Percentiles rank a stretch among this genome's conserved stretches.
Evolutionary conservation across 2,113 vertebrate species (phyloP).

Genomic region (Aegotheles bennettii): DNA sequence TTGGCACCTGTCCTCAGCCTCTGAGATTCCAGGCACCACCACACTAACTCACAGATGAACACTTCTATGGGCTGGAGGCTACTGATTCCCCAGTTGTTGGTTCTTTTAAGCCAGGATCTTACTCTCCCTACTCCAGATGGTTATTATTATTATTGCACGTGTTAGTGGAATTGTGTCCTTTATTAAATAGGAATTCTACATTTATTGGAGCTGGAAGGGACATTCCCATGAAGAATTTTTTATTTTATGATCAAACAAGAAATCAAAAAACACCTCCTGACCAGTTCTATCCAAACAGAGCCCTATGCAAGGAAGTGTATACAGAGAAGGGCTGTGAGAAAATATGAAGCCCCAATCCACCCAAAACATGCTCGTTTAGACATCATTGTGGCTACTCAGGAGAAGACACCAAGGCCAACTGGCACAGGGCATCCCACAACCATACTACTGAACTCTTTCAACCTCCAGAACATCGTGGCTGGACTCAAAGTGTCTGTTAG

Average conservation of each 20-base stretch:
- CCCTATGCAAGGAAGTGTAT: background rate
- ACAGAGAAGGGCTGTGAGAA: background rate
- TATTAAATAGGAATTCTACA: background rate
- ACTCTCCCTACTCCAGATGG: background rate
- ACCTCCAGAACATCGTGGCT: background rate
- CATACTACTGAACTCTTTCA: background rate
- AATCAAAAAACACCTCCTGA: background rate
- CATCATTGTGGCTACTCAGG: background rate
- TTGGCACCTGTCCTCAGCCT: background rate
- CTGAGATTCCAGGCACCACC: background rate
- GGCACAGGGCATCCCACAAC: background rate
- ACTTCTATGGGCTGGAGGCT: background rate
- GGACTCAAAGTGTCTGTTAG: background rate
- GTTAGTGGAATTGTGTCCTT: background rate
- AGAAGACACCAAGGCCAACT: background rate
- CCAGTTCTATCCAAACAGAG: rapidly evolving
- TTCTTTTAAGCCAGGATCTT: background rate
- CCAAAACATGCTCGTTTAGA: background rate
- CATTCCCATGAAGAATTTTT: background rate
- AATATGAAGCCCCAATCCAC: background rate
- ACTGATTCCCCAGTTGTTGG: background rate
- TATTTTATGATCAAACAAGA: background rate
- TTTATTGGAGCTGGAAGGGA: background rate
- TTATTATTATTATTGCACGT: background rate
- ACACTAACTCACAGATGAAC: background rate